Base-by-base conservation (phyloP, 2,113 vertebrate genomes). In the Leptocoma aspasia region DNA sequence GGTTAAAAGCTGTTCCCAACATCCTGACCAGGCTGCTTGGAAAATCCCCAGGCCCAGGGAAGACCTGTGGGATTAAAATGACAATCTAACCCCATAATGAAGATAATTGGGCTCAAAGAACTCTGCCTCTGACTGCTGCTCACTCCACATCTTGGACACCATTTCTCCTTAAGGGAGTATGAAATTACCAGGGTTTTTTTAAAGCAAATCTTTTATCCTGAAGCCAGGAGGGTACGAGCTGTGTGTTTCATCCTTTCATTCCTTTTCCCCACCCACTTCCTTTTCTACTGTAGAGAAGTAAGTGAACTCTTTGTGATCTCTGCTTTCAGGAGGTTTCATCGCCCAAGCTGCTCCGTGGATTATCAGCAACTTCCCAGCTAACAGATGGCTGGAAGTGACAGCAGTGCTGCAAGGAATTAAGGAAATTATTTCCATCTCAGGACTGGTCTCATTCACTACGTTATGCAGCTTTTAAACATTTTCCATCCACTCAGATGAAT, bases 221-320 rank as follows among this genome's bases (percentile, higher is more conserved):
- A 87, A 93, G 87, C 80, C 79, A 92, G 92, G 60, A 15, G 76
- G 91, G 72, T 27, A 33, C 0, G 7, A 94, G 80, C 86, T 42
- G 64, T 3, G 10, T 53, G 64, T 76, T 93, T 95, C 80, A 78
- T 49, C 92, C 85, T 92, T 94, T 95, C 73, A 86, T 88, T 82
- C 94, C 53, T 78, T 93, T 52, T 19, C 76, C 71, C 91, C 90
- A 75, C 93, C 92, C 87, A 93, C 92, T 97, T 96, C 96, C 94
- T 92, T 81, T 88, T 35, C 91, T 49, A 2, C 81, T 59, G 37
- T 30, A 21, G 63, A 95, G 83, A 86, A 89, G 70, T 91, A 11
- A 95, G 66, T 86, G 81, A 92, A 82, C 90, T 91, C 93, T 77
- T 84, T 94, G 86, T 95, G 92, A 93, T 94, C 95, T 92, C 66